Conservation (phyloP, 2,113 vertebrate species). For the Onychostruthus taczanowskii region DNA sequence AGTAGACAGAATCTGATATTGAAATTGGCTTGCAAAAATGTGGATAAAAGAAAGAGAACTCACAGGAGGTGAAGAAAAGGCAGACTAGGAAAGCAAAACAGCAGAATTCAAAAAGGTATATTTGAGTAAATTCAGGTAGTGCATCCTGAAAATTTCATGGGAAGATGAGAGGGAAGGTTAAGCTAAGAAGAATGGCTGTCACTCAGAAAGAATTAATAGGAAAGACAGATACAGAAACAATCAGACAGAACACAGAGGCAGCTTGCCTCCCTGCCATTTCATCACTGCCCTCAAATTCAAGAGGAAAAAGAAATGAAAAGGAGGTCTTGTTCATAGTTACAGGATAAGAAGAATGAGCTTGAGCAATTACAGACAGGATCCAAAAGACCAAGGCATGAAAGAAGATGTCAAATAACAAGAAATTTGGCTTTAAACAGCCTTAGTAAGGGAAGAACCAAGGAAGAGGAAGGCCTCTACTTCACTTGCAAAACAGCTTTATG, state of each 20-base stretch:
- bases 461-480: background rate
- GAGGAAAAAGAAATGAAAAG: background rate
- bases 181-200: background rate
- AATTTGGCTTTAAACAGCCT: background rate
- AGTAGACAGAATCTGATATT: background rate
- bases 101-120: background rate
- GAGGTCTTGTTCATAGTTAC: background rate
- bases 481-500: background rate
- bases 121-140: background rate
- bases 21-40: background rate
- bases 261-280: background rate
- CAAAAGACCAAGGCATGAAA: background rate
- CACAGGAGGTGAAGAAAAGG: background rate
- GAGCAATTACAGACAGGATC: background rate
- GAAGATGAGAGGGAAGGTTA: background rate
- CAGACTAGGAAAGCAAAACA: background rate
- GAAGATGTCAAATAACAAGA: background rate
- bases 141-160: background rate
- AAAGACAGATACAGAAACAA: background rate
- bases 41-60: background rate
- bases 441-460: background rate
- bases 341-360: background rate
- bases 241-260: background rate
- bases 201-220: background rate
- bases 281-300: background rate